Percentiles rank a stretch among this genome's conserved stretches.
These are phyloP conservation scores for Eonycteris spelaea DNA, from an alignment of 2,113 vertebrate species.

Conservation along the genomic window DNA sequence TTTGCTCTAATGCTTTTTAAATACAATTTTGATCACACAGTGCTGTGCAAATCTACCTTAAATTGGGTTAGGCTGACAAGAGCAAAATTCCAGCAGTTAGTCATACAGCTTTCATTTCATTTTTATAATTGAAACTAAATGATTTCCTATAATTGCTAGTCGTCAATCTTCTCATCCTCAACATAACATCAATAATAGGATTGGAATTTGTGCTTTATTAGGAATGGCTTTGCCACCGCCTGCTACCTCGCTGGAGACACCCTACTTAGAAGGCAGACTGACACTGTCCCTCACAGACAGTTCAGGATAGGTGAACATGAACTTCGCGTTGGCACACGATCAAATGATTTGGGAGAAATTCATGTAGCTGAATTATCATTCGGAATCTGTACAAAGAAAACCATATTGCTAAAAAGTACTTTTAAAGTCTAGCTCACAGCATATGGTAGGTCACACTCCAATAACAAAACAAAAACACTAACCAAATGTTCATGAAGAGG, in stretches of 20 bases:
- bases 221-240: too few species aligned
- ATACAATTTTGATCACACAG: neutral
- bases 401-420: neutral
- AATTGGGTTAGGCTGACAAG: too few species aligned
- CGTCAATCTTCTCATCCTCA: too few species aligned
- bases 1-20: neutral
- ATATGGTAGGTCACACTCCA: neutral
- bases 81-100: too few species aligned
- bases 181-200: too few species aligned
- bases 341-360: neutral
- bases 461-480: neutral
- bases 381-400: neutral
- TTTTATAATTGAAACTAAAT: too few species aligned
- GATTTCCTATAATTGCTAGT: too few species aligned
- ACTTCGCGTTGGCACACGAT: neutral
- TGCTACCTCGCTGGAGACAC: too few species aligned
- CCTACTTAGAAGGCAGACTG: too few species aligned
- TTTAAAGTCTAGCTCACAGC: neutral
- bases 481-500: neutral
- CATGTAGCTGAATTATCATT: neutral
- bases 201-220: too few species aligned
- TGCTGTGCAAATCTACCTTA: too few species aligned
- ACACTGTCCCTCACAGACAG: neutral
- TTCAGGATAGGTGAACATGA: neutral
- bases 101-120: too few species aligned